Evolutionary conservation across 37 sponge, comb jelly and placozoan genomes (phyloP).

Genomic region (Cladorhizidae sp.): DNA sequence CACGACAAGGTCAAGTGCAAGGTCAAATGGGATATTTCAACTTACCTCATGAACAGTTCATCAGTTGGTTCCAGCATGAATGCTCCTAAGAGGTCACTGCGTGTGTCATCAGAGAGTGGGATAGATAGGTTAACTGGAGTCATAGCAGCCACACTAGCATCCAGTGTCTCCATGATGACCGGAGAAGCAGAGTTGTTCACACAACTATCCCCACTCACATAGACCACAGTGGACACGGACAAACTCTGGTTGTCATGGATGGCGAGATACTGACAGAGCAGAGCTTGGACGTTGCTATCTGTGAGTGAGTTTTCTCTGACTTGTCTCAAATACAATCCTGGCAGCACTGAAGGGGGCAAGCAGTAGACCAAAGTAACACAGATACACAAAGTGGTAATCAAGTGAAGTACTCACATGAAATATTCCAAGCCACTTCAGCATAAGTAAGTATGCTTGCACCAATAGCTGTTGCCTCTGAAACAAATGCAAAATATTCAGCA

Average conservation of each 20-base stretch:
- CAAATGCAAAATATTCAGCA: conserved; percentile 26
- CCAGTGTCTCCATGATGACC: conserved; percentile 29
- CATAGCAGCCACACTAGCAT: no score
- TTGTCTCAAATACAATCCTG: conserved; percentile 58
- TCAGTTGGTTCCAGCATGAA: conserved; percentile 49
- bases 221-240: conserved; percentile 28
- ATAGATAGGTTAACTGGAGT: conserved; percentile 21
- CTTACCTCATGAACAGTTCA: conserved; percentile 35
- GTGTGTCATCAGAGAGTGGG: conserved; percentile 66
- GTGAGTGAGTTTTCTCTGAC: conserved; percentile 46
- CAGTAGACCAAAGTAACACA: neutral
- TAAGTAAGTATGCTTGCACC: conserved; percentile 9
- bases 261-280: conserved; percentile 45
- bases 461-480: conserved; percentile 31
- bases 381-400: neutral
- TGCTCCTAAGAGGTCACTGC: conserved; percentile 76
- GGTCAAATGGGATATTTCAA: no score
- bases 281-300: neutral
- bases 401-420: conserved; percentile 22
- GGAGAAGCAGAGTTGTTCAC: conserved; percentile 39
- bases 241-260: conserved; percentile 7
- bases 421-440: conserved; percentile 37
- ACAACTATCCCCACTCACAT: conserved; percentile 65
- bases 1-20: no score
- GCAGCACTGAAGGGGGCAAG: conserved; percentile 10